phyloP scores from a whole-genome alignment of 2,797 vertebrate species.

The Varecia variegata region DNA sequence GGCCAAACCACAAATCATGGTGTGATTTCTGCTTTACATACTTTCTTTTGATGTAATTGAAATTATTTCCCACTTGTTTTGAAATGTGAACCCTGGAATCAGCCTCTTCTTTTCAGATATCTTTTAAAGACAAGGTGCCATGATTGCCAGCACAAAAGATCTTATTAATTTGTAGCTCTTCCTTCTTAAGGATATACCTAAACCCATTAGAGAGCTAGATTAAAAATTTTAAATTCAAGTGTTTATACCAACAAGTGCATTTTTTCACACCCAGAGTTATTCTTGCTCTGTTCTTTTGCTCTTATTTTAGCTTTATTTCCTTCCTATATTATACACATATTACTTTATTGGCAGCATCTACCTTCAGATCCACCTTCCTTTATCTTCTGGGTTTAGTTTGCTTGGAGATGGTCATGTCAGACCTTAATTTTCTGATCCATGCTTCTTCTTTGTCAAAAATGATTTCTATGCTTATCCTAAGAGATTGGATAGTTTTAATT shows the following conservation, averaged over 20 bases:
- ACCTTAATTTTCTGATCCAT: neutral
- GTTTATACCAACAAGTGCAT: neutral
- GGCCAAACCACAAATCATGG: neutral
- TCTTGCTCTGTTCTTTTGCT: neutral
- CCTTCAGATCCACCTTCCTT: neutral
- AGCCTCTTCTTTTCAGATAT: neutral
- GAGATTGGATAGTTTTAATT: neutral
- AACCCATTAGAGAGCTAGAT: neutral
- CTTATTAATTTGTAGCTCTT: neutral
- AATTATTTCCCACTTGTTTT: constrained; percentile 46
- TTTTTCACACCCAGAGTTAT: neutral
- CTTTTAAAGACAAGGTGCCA: neutral
- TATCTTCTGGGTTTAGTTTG: neutral
- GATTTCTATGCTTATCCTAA: neutral
- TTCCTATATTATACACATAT: neutral
- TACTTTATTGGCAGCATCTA: neutral
- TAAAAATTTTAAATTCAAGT: neutral
- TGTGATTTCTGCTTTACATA: constrained; percentile 12
- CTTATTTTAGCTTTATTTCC: neutral
- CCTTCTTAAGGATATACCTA: neutral
- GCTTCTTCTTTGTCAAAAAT: neutral
- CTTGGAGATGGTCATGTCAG: neutral
- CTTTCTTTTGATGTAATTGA: constrained; percentile 46
- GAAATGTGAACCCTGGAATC: neutral
- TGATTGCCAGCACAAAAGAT: constrained; percentile 17